These are phyloP conservation scores for Spea bombifrons DNA, from an alignment of 2,113 vertebrate genomes.

Conservation along the genomic window DNA sequence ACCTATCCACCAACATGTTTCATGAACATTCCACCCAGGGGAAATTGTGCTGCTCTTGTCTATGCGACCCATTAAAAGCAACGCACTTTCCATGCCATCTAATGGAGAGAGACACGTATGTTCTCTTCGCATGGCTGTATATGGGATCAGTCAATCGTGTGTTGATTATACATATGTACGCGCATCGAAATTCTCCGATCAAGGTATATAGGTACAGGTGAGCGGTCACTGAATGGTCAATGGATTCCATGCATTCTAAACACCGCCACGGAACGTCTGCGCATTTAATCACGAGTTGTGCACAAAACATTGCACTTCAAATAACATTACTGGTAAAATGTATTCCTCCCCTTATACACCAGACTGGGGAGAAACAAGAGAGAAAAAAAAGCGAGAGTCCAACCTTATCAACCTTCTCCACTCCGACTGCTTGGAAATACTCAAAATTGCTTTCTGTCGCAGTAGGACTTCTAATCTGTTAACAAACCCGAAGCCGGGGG, in stretches of 20 bases:
- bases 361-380: background rate
- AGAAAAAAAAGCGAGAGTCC: background rate
- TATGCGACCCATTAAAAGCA: no score
- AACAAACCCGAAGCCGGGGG: constrained; percentile 33
- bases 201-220: background rate
- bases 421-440: constrained; percentile 15
- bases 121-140: no score
- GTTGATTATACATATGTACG: background rate
- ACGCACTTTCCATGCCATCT: no score
- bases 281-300: constrained; percentile 28
- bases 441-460: constrained; percentile 13
- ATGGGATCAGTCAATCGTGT: no score
- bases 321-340: constrained; percentile 26
- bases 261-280: background rate
- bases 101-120: no score
- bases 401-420: background rate
- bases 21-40: no score
- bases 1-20: no score
- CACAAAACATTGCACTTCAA: constrained; percentile 29
- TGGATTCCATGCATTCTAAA: constrained; percentile 48
- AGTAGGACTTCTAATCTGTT: constrained; percentile 30
- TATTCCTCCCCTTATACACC: constrained; percentile 34
- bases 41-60: no score
- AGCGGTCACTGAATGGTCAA: constrained; percentile 24
- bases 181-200: background rate